phyloP scores from a whole-genome alignment of 2,888 invertebrate genomes.

The Geophilus truncorum region DNA sequence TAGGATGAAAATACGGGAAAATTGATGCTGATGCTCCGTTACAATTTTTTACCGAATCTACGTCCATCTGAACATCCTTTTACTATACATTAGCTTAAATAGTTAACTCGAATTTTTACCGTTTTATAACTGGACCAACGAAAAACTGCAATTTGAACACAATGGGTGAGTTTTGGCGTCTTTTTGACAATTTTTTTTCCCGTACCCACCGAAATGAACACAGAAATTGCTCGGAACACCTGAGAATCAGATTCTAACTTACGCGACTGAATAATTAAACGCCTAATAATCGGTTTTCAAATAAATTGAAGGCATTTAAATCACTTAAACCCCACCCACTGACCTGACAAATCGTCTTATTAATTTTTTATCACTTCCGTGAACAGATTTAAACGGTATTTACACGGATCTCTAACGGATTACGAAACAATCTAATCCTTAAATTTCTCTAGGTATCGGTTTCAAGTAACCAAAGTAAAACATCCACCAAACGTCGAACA shows the following conservation, averaged over 20 bases:
- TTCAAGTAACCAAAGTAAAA: too few relatives aligned
- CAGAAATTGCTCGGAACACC: background rate
- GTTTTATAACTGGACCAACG: background rate
- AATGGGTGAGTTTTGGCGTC: background rate
- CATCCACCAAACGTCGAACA: too few relatives aligned
- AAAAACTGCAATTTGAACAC: background rate
- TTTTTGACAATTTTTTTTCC: background rate
- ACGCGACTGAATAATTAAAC: background rate
- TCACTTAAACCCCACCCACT: conserved; percentile 13
- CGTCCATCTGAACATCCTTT: conserved; percentile 15
- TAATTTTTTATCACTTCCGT: background rate
- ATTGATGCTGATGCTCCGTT: conserved; percentile 3
- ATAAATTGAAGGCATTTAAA: background rate
- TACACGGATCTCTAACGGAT: background rate
- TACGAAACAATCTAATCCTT: too few relatives aligned
- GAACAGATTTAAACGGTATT: background rate
- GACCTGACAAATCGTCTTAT: conserved; percentile 17
- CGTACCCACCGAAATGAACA: background rate
- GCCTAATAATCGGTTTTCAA: background rate
- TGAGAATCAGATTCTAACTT: background rate
- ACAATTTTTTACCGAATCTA: conserved; percentile 1
- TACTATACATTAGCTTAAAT: background rate
- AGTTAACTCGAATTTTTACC: background rate
- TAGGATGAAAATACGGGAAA: background rate
- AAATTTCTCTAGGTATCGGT: too few relatives aligned